These are phyloP conservation scores for Luperina nickerlii DNA, from an alignment of 2,888 invertebrate genomes.

Conservation along the genomic window DNA sequence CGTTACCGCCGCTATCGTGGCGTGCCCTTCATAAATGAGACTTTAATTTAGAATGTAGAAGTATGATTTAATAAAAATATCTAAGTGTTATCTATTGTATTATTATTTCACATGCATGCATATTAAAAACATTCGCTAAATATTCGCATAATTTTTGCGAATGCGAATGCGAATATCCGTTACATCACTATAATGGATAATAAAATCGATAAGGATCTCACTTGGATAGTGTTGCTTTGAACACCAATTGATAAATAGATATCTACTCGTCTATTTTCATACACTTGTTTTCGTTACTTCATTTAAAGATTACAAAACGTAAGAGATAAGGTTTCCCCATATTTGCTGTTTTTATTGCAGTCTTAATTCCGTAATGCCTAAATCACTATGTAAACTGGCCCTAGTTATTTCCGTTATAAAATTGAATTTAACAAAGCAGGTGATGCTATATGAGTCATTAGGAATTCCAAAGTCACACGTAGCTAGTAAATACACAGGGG, in stretches of 20 bases:
- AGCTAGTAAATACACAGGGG: slow-evolving; percentile 5
- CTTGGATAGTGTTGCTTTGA: slow-evolving; percentile 1
- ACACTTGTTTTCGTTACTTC: slow-evolving; percentile 13
- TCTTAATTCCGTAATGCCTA: neutral
- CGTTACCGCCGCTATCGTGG: no score
- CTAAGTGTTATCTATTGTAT: no score
- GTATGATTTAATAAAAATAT: no score
- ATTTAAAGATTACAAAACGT: slow-evolving; percentile 23
- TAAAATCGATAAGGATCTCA: slow-evolving; percentile 6
- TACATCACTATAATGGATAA: slow-evolving; percentile 14
- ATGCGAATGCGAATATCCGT: no score
- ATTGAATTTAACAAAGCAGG: neutral
- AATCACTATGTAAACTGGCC: neutral
- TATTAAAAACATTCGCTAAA: no score
- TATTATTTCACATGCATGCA: no score
- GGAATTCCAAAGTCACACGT: slow-evolving; percentile 2
- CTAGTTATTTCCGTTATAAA: neutral
- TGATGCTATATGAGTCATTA: slow-evolving; percentile 7
- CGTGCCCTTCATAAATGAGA: no score
- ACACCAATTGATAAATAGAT: neutral
- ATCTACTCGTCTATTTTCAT: slow-evolving; percentile 15
- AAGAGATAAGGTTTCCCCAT: slow-evolving; percentile 33
- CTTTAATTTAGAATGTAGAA: no score
- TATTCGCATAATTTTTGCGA: no score
- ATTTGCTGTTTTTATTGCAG: slow-evolving; percentile 12